Evolutionary conservation across 2,888 invertebrate genomes (phyloP), one percentile per base, ranked within the genome.

Genomic region (Drosophila monieri): DNA sequence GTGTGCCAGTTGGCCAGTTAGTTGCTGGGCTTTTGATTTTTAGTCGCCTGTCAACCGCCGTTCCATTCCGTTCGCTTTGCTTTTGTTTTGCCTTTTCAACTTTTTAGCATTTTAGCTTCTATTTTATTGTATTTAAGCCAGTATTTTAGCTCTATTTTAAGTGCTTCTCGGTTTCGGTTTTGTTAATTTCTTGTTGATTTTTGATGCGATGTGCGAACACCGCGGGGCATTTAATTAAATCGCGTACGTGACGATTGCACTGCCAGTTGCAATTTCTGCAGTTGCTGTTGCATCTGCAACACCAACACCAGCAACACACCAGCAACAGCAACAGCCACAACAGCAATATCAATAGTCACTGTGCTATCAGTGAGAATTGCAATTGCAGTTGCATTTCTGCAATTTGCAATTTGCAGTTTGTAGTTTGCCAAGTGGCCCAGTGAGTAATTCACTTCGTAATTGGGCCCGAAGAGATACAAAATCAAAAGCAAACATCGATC

Each of bases 11-110:
- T 74, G 74, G 84, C 78, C 70, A 76, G 75, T 67, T 57, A 71
- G 85, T 68, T 77, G 77, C 85, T 89, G 23, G 39, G 39, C 30
- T 60, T 60, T 43, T 18, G 46, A 47, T 32, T 61, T 60, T 88
- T 64, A 89, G 89, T 89, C 88, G 89, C 87, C 79, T 83, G 88
- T 88, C 88, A 88, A 84, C 89, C 88, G 88, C 89, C 80, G 88
- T 76, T 75, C 80, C 85, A 81, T 60, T 55, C 66, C 43, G 43
- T 43, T 76, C 52, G 39, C 44, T 59, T 54, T 23, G n/a, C 25
- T 14, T 30, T 21, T 58, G 32, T 25, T 54, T 60, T 44, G 32
- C 12, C 4, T 35, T n/a, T 39, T 15, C 14, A 14, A 8, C 39
- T 3, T 39, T 39, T 39, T 6, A 39, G 15, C 37, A 39, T 35